phyloP scores from a whole-genome alignment of 2,888 invertebrate species.

The Dicyrtoma fusca region DNA sequence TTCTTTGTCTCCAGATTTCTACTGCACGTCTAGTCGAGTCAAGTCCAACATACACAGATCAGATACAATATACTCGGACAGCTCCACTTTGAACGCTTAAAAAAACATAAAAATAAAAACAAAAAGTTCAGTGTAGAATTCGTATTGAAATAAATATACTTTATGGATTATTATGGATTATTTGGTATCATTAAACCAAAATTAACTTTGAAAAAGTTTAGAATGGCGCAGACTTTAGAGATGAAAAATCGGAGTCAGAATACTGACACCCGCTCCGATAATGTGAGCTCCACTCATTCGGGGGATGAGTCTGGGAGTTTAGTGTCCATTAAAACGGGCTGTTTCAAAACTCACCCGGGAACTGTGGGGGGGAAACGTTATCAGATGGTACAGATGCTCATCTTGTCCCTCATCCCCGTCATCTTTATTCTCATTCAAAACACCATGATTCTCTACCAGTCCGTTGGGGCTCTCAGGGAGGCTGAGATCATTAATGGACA shows the following conservation, averaged over 20 bases:
- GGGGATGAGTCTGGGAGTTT: conserved; percentile 45
- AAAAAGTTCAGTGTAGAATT: too few relatives aligned
- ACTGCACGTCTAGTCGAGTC: too few relatives aligned
- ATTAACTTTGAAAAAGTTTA: too few relatives aligned
- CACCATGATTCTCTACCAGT: conserved; percentile 63
- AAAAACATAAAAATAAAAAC: too few relatives aligned
- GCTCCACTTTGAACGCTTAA: too few relatives aligned
- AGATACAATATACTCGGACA: too few relatives aligned
- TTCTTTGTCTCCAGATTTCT: too few relatives aligned
- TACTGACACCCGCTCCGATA: conserved; percentile 32
- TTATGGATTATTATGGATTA: too few relatives aligned
- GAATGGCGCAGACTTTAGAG: conserved; percentile 16
- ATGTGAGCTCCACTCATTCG: conserved; percentile 42
- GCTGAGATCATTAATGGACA: conserved; percentile 63
- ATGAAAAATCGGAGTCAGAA: conserved; percentile 12
- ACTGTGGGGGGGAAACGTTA: conserved; percentile 57
- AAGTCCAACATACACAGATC: too few relatives aligned
- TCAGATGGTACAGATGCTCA: conserved; percentile 60
- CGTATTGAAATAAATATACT: too few relatives aligned
- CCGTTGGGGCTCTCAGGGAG: conserved; percentile 62
- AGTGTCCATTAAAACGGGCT: conserved; percentile 43
- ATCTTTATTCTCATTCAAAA: conserved; percentile 65
- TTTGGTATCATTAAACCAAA: too few relatives aligned
- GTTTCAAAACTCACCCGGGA: conserved; percentile 54
- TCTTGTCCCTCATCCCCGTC: conserved; percentile 66